Evolutionary conservation across 2,888 invertebrate genomes (phyloP).

Genomic region (Cataglyphis albicans): DNA sequence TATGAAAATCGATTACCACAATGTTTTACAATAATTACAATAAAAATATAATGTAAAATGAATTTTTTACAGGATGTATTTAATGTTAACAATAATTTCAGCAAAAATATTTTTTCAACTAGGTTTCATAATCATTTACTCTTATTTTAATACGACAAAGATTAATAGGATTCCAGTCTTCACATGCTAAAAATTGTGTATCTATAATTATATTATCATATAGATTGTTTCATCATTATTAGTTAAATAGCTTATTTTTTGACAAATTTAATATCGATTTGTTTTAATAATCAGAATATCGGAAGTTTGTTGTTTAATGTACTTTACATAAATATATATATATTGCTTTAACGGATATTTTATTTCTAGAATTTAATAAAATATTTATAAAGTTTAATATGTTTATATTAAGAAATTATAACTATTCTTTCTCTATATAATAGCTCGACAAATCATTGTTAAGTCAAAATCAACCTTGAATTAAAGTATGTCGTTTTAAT

Average conservation of each 20-base stretch:
- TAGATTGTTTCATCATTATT: neutral
- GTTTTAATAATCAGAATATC: neutral
- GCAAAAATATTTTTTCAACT: constrained; percentile 21
- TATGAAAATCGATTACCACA: constrained; percentile 4
- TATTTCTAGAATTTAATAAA: neutral
- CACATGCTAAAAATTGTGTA: neutral
- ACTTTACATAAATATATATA: constrained; percentile 10
- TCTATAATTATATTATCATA: neutral
- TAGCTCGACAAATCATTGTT: neutral
- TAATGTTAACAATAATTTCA: constrained; percentile 26
- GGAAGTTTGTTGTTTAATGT: neutral
- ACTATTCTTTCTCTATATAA: neutral
- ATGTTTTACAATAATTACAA: constrained; percentile 38
- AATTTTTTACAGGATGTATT: neutral
- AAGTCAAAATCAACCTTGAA: neutral
- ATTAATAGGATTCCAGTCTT: constrained; percentile 37
- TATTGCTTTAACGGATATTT: neutral
- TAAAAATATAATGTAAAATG: constrained; percentile 17
- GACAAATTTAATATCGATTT: neutral
- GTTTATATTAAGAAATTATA: neutral
- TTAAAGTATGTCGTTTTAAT: neutral
- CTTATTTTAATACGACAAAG: constrained; percentile 10
- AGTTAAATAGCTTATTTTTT: neutral
- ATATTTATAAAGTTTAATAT: constrained; percentile 6
- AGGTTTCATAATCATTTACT: constrained; percentile 5